These are phyloP conservation scores for Spheniscus humboldti DNA, from an alignment of 2,797 vertebrate species.

Conservation along the genomic window DNA sequence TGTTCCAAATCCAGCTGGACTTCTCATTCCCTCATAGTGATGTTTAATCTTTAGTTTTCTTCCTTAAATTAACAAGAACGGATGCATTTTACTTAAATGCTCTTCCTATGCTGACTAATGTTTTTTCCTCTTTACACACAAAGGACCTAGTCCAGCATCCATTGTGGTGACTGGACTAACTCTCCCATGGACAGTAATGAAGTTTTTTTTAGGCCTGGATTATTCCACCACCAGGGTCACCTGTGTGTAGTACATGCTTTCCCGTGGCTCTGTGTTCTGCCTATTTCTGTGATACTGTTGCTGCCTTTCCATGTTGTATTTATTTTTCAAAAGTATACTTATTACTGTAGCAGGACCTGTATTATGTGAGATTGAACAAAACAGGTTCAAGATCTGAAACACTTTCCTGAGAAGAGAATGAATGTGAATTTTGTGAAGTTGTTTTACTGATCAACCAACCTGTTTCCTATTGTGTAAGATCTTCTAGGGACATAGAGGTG, in stretches of 20 bases:
- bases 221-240: neutral
- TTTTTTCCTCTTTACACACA: neutral
- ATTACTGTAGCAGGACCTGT: neutral
- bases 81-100: constrained; percentile 3
- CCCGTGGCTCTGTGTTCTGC: neutral
- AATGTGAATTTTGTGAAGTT: neutral
- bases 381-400: neutral
- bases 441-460: neutral
- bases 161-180: neutral
- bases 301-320: neutral
- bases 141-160: neutral
- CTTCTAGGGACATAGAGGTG: neutral
- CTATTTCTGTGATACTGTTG: neutral
- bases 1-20: neutral
- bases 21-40: neutral
- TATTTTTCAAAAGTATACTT: neutral
- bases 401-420: neutral
- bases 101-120: neutral
- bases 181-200: neutral
- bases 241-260: neutral
- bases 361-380: neutral
- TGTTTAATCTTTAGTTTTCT: neutral
- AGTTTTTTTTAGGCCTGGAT: neutral
- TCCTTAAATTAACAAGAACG: neutral
- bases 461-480: neutral